phyloP scores from a whole-genome alignment of 1,140 invertebrate genomes.

The Ephestia elutella region DNA sequence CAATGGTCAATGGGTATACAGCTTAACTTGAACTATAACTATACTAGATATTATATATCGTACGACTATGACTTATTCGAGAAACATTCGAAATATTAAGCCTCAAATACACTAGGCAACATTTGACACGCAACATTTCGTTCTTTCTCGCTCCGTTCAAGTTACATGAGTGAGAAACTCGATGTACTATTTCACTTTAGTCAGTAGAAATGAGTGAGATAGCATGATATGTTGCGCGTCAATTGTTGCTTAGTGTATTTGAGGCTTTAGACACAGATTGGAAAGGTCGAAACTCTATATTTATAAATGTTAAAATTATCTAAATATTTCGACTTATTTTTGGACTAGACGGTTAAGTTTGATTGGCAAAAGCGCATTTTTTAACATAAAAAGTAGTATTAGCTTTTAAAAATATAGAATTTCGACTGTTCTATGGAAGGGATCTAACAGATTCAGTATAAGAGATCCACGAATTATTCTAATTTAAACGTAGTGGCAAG shows the following conservation, averaged over 20 bases:
- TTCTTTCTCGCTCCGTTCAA: too few species aligned
- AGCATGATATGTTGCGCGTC: too few species aligned
- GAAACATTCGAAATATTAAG: too few species aligned
- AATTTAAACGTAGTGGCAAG: conserved; percentile 8
- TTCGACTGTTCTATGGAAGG: not conserved
- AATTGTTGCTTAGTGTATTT: too few species aligned
- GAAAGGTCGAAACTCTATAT: conserved; percentile 6
- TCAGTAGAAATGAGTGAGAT: too few species aligned
- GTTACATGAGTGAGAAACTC: too few species aligned
- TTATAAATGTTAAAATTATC: not conserved
- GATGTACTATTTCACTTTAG: too few species aligned
- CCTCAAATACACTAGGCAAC: too few species aligned
- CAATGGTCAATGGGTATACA: conserved; percentile 28
- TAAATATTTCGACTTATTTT: not conserved
- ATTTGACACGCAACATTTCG: too few species aligned
- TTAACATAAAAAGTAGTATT: not conserved
- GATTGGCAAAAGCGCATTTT: not conserved
- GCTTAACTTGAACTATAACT: conserved; percentile 12
- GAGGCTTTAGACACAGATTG: conserved; percentile 3
- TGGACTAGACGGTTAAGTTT: not conserved
- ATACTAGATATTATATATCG: not conserved
- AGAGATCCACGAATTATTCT: conserved; percentile 10
- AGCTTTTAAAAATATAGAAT: not conserved
- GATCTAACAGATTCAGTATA: conserved; percentile 11
- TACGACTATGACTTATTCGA: conserved; percentile 13